Conservation (phyloP, 2,888 invertebrate genomes). For the Lamellibrachia columna region DNA sequence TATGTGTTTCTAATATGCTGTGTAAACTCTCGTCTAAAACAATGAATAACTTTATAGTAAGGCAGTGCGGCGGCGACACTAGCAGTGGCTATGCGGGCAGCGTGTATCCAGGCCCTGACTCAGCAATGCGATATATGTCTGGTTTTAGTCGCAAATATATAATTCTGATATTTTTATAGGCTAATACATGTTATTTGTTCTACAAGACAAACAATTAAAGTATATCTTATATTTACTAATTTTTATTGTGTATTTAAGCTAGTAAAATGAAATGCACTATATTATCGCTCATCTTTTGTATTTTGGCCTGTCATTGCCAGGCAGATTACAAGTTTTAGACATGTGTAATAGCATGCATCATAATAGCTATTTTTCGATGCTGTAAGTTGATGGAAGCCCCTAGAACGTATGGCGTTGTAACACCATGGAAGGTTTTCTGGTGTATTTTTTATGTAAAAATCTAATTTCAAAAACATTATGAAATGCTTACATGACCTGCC, state of each 20-base stretch:
- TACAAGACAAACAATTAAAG: neutral
- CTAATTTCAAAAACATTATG: too few species aligned
- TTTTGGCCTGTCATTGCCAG: neutral
- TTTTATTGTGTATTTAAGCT: neutral
- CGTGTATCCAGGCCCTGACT: neutral
- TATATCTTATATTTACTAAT: neutral
- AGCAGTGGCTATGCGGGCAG: neutral
- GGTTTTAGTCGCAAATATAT: neutral
- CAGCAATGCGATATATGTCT: neutral
- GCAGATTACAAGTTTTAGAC: too few species aligned
- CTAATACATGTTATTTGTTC: neutral
- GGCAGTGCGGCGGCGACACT: neutral
- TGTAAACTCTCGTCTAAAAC: neutral
- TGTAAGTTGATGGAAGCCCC: too few species aligned
- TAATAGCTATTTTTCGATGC: too few species aligned
- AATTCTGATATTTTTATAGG: neutral
- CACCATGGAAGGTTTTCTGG: too few species aligned
- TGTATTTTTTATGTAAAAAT: too few species aligned
- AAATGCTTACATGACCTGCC: too few species aligned
- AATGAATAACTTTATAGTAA: slow-evolving; percentile 14
- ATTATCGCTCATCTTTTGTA: slow-evolving; percentile 26
- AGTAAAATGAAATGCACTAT: neutral
- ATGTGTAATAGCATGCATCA: too few species aligned
- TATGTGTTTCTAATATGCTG: neutral
- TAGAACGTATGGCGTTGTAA: too few species aligned